Conservation (phyloP, 1,140 invertebrate genomes). For the Thaumatotibia leucotreta region DNA sequence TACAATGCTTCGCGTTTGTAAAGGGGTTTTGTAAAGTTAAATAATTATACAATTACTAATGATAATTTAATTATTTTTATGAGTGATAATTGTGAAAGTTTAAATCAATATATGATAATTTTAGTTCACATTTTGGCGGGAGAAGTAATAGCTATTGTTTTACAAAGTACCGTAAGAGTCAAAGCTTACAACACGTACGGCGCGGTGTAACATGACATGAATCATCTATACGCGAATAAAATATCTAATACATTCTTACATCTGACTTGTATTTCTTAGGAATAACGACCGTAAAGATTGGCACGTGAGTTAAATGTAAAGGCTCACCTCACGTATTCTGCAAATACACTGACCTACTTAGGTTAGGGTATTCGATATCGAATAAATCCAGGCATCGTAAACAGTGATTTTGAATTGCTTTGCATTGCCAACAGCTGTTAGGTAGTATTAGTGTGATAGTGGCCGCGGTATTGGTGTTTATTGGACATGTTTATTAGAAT, state of each 20-base stretch:
- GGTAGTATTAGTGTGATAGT: neutral
- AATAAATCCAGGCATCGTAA: neutral
- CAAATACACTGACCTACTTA: conserved; percentile 1
- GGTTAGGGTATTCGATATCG: conserved; percentile 3
- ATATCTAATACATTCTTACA: neutral
- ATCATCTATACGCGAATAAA: neutral
- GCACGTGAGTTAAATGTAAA: conserved; percentile 4
- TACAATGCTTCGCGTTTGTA: no score
- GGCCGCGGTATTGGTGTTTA: neutral
- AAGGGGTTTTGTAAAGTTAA: no score
- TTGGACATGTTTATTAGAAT: neutral
- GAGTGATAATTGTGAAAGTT: no score
- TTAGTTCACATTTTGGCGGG: no score
- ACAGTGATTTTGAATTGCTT: neutral
- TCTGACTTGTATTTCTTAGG: neutral
- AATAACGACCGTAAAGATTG: conserved; percentile 6
- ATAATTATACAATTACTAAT: no score
- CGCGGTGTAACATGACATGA: conserved; percentile 43
- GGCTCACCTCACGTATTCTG: neutral
- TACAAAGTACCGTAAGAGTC: no score
- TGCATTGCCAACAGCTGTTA: neutral
- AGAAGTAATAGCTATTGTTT: no score
- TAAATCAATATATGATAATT: no score
- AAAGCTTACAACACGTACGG: no score
- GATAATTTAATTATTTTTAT: no score